Evolutionary conservation across 2,888 invertebrate species (phyloP), one percentile per base, ranked within the genome.

Genomic region (Cephus rjabovi): DNA sequence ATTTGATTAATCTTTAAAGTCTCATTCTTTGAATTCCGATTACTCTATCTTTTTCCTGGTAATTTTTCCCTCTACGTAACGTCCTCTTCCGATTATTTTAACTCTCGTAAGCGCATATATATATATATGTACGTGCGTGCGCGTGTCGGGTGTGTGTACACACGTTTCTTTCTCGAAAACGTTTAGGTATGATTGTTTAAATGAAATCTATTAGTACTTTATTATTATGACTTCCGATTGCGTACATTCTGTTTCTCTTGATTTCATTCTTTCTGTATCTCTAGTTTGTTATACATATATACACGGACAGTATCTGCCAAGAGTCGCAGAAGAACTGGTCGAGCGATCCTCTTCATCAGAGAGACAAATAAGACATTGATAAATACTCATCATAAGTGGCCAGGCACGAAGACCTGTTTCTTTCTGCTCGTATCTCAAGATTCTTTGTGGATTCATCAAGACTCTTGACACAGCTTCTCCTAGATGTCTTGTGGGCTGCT

Each of bases 121-220:
- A 4, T 37, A 37, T 4, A 12, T 12, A 12, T 12, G 4, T 12
- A 35, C 12, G 12, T 11, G 35, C 3, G 35, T 3, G 3, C 11
- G 35, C 35, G 11, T 3, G 12, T 0, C 12, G 35, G 35, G 12
- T 35, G 35, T 3, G 12, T 3, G 12, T 35, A 35, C 37, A 37
- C 78, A 33, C 70, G 73, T 79, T 79, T 79, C 74, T 77, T 75
- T 79, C 76, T 76, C 73, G 79, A 81, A 79, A 77, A 78, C 85
- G 83, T 86, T 83, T 86, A 84, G 83, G 83, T 83, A 86, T 83
- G 86, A 85, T 80, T 81, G 80, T 79, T 80, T 84, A 84, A 86
- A 87, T 86, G 83, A 84, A 87, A 87, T 81, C 81, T 83, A 82
- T 77, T 85, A 83, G 84, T 86, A 84, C 81, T 85, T 86, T 84